Conservation (phyloP, 2,888 invertebrate genomes). For the Drosophila picticornis region DNA sequence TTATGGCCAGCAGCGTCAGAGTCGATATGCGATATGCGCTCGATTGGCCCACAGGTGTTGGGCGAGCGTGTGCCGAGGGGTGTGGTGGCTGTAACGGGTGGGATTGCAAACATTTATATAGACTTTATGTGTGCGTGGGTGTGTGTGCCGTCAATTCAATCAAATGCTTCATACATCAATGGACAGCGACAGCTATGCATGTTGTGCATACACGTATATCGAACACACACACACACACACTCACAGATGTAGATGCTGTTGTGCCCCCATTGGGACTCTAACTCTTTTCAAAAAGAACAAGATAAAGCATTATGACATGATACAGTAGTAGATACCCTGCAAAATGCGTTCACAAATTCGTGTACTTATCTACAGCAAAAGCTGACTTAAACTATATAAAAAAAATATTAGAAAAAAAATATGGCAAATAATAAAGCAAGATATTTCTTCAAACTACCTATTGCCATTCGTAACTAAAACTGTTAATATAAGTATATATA, state of each 20-base stretch:
- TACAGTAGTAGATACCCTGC: slow-evolving; percentile 1
- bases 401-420: neutral
- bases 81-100: neutral
- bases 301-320: neutral
- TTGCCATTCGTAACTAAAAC: no score
- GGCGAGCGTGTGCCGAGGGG: neutral
- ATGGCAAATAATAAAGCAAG: neutral
- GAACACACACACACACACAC: slow-evolving; percentile 1
- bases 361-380: neutral
- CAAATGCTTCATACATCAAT: slow-evolving; percentile 82
- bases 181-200: slow-evolving; percentile 55
- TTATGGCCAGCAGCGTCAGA: slow-evolving; percentile 67
- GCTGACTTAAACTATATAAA: neutral
- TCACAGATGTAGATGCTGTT: slow-evolving; percentile 37
- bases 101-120: neutral
- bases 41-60: slow-evolving; percentile 70
- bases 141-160: slow-evolving; percentile 75
- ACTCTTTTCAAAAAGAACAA: slow-evolving; percentile 40
- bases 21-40: slow-evolving; percentile 73
- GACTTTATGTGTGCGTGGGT: slow-evolving; percentile 21
- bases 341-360: neutral
- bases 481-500: neutral
- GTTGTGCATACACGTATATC: slow-evolving; percentile 20
- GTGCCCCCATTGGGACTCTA: slow-evolving; percentile 33
- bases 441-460: neutral